Evolutionary conservation across 2,113 vertebrate genomes (phyloP).

Genomic region (Ochotona curzoniae): DNA sequence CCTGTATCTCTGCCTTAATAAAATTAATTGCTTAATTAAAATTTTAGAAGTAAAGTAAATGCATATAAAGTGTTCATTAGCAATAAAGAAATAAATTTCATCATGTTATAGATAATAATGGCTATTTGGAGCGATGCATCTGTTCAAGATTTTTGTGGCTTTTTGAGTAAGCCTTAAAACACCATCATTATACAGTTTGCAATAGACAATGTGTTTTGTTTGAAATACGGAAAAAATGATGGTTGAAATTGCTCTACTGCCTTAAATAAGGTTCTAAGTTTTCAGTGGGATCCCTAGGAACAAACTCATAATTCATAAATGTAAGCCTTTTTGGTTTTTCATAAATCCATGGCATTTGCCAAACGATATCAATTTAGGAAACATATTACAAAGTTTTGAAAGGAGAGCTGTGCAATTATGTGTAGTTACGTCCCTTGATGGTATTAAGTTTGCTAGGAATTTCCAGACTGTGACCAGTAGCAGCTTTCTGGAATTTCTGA

Average conservation of each 20-base stretch:
- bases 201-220: constrained; percentile 44
- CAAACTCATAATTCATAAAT: constrained; percentile 41
- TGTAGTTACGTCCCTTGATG: constrained; percentile 47
- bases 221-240: constrained; percentile 48
- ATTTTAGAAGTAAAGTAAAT: background rate
- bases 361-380: constrained; percentile 71
- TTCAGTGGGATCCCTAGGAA: constrained; percentile 59
- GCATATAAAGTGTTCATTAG: constrained; percentile 4
- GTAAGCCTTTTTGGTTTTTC: constrained; percentile 17
- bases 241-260: constrained; percentile 13
- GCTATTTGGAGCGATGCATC: constrained; percentile 35
- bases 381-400: constrained; percentile 62
- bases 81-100: constrained; percentile 38
- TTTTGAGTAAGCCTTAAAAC: constrained; percentile 37
- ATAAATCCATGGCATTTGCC: constrained; percentile 55
- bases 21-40: too few relatives aligned
- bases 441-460: constrained; percentile 65
- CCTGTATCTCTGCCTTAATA: too few relatives aligned
- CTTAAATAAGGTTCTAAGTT: constrained; percentile 27
- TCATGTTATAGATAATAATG: constrained; percentile 57
- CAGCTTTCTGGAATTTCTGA: constrained; percentile 54
- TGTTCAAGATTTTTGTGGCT: constrained; percentile 48
- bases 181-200: constrained; percentile 48
- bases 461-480: constrained; percentile 51
- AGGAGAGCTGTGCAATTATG: constrained; percentile 27